A percentile compares a stretch with the other conserved stretches of the same genome.
These are phyloP conservation scores for Megaustenia siamemsis DNA, from an alignment of 2,888 invertebrate species.

Conservation along the genomic window DNA sequence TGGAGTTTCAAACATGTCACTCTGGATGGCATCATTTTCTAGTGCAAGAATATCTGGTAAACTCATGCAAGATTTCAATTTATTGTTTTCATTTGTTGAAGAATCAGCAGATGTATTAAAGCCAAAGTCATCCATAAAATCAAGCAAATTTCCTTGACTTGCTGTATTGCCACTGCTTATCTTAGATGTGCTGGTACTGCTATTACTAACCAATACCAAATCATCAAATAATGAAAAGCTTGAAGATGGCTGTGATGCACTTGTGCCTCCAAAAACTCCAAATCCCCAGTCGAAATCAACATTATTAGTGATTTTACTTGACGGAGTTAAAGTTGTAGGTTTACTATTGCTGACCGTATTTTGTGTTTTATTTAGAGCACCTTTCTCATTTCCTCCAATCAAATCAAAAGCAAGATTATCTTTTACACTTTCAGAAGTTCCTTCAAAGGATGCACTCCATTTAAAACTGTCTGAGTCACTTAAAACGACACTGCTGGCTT, in stretches of 20 bases:
- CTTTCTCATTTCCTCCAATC: not conserved
- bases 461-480: not conserved
- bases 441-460: not conserved
- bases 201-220: constrained; percentile 11
- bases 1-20: not conserved
- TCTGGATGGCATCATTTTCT: constrained; percentile 27
- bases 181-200: not conserved
- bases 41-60: constrained; percentile 38
- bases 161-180: not conserved
- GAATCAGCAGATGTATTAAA: not conserved
- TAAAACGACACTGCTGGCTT: not conserved
- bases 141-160: not conserved
- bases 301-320: not conserved
- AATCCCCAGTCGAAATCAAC: constrained; percentile 11
- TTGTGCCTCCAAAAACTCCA: constrained; percentile 12
- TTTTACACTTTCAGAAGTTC: not conserved
- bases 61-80: constrained; percentile 31
- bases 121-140: constrained; percentile 22
- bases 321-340: constrained; percentile 1
- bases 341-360: not conserved
- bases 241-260: not conserved
- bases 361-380: not conserved
- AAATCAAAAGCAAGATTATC: not conserved
- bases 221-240: constrained; percentile 5
- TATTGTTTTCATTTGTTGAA: not conserved